Percentiles rank a stretch among this genome's conserved stretches.
Evolutionary conservation across 2,113 vertebrate genomes (phyloP).

Genomic region (Sylvietta virens): DNA sequence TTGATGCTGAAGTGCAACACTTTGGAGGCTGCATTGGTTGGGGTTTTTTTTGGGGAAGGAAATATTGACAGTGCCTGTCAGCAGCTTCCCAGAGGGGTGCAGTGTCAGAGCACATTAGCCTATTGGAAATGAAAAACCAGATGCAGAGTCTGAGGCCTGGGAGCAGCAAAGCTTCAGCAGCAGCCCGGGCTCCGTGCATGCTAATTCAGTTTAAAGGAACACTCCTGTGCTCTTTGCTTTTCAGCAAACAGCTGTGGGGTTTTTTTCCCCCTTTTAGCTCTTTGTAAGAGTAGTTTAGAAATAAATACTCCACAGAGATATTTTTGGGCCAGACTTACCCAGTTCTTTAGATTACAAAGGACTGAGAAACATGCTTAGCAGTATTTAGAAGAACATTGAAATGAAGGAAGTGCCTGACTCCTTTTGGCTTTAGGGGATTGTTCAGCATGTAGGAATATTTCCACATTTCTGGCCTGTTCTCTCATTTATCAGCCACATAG

Average conservation of each 20-base stretch:
- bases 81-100: conserved; percentile 33
- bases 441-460: background rate
- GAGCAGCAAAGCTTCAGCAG: conserved; percentile 10
- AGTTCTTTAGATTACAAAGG: background rate
- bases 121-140: conserved; percentile 8
- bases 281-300: background rate
- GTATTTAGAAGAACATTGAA: background rate
- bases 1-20: background rate
- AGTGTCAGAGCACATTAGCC: conserved; percentile 43
- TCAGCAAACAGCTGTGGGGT: background rate
- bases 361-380: background rate
- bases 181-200: background rate
- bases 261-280: background rate
- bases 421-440: background rate
- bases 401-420: background rate
- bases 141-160: conserved; percentile 27
- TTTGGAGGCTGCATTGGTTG: background rate
- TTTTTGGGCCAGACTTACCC: background rate
- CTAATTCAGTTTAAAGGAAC: background rate
- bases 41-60: background rate
- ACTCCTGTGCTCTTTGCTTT: background rate
- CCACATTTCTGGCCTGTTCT: background rate
- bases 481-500: background rate
- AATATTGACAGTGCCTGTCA: conserved; percentile 20
- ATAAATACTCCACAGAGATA: background rate